These are phyloP conservation scores for Artemia sinica DNA, from an alignment of 2,888 invertebrate genomes.

Conservation along the genomic window DNA sequence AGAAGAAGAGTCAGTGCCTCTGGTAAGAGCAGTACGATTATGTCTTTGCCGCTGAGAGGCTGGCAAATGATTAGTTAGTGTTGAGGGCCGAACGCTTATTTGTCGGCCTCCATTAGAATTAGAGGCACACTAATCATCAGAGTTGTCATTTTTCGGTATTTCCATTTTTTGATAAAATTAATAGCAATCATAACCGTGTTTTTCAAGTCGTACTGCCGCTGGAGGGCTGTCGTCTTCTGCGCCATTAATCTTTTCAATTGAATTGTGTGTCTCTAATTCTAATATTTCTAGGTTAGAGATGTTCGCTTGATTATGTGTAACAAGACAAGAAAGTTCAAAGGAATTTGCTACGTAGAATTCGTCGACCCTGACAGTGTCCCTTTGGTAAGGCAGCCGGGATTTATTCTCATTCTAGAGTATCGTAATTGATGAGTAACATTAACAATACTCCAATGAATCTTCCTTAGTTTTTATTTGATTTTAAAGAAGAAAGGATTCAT, in stretches of 20 bases:
- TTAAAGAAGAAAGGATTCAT: no score
- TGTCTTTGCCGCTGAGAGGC: background rate
- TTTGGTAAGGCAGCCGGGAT: conserved; percentile 41
- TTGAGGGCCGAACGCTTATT: background rate
- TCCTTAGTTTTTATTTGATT: no score
- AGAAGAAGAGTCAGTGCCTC: conserved; percentile 38
- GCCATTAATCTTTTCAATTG: background rate
- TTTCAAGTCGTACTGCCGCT: conserved; percentile 1
- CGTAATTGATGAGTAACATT: no score
- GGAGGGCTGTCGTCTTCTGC: conserved; percentile 5
- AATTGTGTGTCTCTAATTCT: conserved; percentile 19
- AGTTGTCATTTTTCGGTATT: no score
- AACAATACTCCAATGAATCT: no score
- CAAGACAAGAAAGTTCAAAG: conserved; percentile 94
- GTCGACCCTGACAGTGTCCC: conserved; percentile 93
- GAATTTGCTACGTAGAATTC: conserved; percentile 99
- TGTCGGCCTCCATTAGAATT: conserved; percentile 7
- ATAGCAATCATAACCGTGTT: no score
- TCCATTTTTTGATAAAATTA: no score
- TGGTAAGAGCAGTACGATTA: conserved; percentile 28
- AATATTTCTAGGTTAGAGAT: conserved; percentile 47
- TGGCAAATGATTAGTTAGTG: background rate
- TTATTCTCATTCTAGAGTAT: no score
- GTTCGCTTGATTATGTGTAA: conserved; percentile 96
- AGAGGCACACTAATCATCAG: background rate